A percentile compares a stretch with the other conserved stretches of the same genome.
These are phyloP conservation scores for Arctopsyche grandis DNA, from an alignment of 1,140 invertebrate genomes.

Conservation along the genomic window DNA sequence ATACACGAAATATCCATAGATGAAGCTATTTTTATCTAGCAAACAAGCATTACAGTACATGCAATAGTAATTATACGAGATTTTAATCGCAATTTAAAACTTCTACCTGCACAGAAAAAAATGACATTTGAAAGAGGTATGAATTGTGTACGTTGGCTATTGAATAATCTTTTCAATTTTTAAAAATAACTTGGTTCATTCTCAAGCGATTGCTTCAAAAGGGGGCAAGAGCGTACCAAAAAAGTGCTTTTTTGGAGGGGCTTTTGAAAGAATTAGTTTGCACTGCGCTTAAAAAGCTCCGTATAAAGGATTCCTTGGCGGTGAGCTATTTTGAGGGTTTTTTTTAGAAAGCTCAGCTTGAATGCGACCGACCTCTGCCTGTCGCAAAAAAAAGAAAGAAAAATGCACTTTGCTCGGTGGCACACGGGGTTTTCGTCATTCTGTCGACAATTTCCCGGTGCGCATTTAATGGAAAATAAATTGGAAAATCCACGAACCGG, in stretches of 20 bases:
- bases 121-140: neutral
- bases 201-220: constrained; percentile 2
- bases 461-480: constrained; percentile 14
- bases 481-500: constrained; percentile 3
- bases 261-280: constrained; percentile 25
- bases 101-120: too few species aligned
- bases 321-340: neutral
- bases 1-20: too few species aligned
- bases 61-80: too few species aligned
- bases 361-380: neutral
- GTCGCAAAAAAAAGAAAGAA: neutral
- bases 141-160: neutral
- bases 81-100: too few species aligned
- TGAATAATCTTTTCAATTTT: neutral
- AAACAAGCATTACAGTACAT: too few species aligned
- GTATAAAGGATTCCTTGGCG: neutral
- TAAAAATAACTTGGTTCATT: neutral
- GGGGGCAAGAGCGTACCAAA: neutral
- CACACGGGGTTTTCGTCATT: neutral
- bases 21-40: too few species aligned
- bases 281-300: constrained; percentile 27
- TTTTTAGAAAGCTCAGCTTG: neutral
- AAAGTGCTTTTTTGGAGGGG: neutral
- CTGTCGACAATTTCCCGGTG: neutral
- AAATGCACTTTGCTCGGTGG: neutral